Evolutionary conservation across 92 coral and sea anemone genomes (phyloP), one percentile per base, ranked within the genome.

Genomic region (Bergia puertoricense): DNA sequence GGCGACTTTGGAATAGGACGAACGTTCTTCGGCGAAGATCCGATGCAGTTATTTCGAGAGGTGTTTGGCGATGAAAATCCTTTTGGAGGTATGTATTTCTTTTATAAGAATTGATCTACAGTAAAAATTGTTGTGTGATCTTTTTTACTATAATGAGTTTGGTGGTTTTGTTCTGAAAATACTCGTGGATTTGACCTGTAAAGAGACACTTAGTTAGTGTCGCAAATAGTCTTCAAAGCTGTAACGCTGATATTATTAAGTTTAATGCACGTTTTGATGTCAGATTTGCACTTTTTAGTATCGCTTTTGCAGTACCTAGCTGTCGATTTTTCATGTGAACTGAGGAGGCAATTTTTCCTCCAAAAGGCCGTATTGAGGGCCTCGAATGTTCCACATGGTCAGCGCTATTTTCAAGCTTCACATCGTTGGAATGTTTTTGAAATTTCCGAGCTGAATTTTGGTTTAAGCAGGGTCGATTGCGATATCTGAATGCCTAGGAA

Each of bases 41-140:
- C 99, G 13, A 82, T 92, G 84, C 90, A 88, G 82, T 89, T 94
- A 57, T 97, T 97, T 88, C 88, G 93, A 18, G 98, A 97, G 77
- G 94, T 97, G 15, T 97, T 97, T 83, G 96, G 96, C 13, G 96
- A 97, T 51, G 97, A 95, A 76, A 94, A 86, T 40, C 94, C 93
- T 2, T 90, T 93, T 67, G 72, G 86, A 91, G 98, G 98, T 95
- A 87, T n/a, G 50, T 39, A 51, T 41, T 51, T 50, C 36, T 50
- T 36, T 65, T 14, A 41, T 85, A 23, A 41, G 13, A 2, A 78
- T 40, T 9, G 7, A 20, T 8, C 51, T 37, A 2, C 10, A 69
- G 30, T 8, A 45, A 48, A 20, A 81, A 66, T 4, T 1, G 38
- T n/a, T 41, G 10, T 68, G 66, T 6, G 54, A 67, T 22, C 56